These are phyloP conservation scores for Drosophila guanche DNA, from an alignment of 1,140 invertebrate genomes.

Conservation along the genomic window DNA sequence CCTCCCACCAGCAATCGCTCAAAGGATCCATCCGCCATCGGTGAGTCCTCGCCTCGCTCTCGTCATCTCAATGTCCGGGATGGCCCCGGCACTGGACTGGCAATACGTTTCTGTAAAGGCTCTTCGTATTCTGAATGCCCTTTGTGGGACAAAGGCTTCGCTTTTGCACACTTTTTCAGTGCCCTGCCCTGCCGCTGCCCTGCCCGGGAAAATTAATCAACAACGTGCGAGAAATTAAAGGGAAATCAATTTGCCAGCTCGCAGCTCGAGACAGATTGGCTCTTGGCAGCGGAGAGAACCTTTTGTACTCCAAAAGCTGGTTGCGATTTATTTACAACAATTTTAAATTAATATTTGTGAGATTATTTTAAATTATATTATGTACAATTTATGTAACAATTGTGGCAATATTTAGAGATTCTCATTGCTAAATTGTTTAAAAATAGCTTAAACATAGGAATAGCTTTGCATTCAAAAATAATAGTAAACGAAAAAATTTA, in stretches of 20 bases:
- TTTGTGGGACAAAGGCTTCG: conserved; percentile 74
- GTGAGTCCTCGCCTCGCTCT: background rate
- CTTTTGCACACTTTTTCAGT: conserved; percentile 65
- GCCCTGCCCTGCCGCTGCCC: conserved; percentile 2
- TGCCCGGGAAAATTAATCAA: conserved; percentile 70
- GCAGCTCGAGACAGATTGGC: conserved; percentile 19
- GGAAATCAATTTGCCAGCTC: conserved; percentile 44
- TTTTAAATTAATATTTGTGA: no score
- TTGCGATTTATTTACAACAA: no score
- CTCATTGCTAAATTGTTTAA: no score
- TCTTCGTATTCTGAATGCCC: conserved; percentile 75
- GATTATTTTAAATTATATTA: no score
- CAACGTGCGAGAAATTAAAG: conserved; percentile 74
- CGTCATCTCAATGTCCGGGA: conserved; percentile 6
- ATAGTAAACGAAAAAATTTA: no score
- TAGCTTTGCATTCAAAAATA: no score
- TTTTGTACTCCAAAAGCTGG: no score
- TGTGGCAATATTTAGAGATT: no score
- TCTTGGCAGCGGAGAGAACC: background rate
- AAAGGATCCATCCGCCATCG: conserved; percentile 65
- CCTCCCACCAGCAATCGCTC: conserved; percentile 24
- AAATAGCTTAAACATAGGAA: no score
- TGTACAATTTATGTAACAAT: no score
- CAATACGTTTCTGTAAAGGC: conserved; percentile 62
- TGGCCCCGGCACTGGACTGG: conserved; percentile 20